Percentiles rank a stretch among this genome's conserved stretches.
These are phyloP conservation scores for human DNA, from an alignment of 2,113 vertebrate species.

Conservation along the genomic window DNA sequence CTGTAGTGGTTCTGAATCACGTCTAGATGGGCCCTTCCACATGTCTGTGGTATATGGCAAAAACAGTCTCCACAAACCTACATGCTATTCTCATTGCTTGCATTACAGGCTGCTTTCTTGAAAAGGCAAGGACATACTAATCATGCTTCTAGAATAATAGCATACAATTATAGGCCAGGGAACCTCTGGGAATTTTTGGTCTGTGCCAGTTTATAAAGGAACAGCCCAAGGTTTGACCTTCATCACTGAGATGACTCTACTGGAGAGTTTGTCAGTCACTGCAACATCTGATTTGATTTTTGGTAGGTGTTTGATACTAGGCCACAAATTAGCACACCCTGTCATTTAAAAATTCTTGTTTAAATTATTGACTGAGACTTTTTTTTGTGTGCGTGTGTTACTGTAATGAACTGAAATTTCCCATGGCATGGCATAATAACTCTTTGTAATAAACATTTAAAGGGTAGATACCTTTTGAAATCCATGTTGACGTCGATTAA, in stretches of 20 bases:
- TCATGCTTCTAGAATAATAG: conserved; percentile 72
- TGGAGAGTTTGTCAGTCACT: background rate
- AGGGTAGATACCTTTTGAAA: background rate
- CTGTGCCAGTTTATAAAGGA: conserved; percentile 57
- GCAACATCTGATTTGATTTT: background rate
- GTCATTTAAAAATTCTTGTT: background rate
- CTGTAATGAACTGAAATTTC: background rate
- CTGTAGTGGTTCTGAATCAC: background rate
- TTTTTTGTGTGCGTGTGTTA: background rate
- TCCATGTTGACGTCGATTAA: background rate
- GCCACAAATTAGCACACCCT: background rate
- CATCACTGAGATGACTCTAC: background rate
- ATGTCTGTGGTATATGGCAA: conserved; percentile 45
- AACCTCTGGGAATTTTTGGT: conserved; percentile 72
- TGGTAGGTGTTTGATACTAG: background rate
- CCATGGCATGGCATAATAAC: background rate
- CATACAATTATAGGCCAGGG: conserved; percentile 62
- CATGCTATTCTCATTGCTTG: conserved; percentile 74
- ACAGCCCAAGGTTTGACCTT: conserved; percentile 57
- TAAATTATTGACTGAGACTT: background rate
- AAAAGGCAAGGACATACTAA: conserved; percentile 67
- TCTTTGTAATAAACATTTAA: background rate
- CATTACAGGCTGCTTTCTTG: conserved; percentile 66
- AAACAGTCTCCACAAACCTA: conserved; percentile 58
- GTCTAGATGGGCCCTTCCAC: conserved; percentile 31